Conservation (phyloP, 2,797 vertebrate species). For the Synaphobranchus kaupii region DNA sequence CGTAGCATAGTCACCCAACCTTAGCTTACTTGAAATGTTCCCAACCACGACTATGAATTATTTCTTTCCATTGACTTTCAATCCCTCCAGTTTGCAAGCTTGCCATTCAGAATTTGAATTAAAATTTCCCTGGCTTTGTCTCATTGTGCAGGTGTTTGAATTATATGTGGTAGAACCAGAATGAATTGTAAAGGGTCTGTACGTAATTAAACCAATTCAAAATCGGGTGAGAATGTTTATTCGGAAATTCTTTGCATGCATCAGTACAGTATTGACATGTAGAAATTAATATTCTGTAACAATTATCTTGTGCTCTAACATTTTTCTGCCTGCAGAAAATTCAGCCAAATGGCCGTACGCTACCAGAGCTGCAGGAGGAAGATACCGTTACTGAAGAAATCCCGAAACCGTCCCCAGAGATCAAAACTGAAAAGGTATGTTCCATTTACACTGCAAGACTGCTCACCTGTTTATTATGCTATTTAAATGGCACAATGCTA, state of each 20-base stretch:
- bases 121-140: neutral
- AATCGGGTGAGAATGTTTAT: neutral
- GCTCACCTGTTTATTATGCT: neutral
- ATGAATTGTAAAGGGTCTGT: neutral
- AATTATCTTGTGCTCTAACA: neutral
- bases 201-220: no score
- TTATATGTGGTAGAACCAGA: neutral
- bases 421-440: constrained; percentile 84
- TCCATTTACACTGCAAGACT: neutral
- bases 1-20: neutral
- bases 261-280: neutral
- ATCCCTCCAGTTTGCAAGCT: neutral
- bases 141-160: neutral
- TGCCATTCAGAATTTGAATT: neutral
- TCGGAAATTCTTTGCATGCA: neutral
- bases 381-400: constrained; percentile 62
- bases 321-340: constrained; percentile 55
- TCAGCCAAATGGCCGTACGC: constrained; percentile 86
- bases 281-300: neutral
- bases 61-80: neutral
- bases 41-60: neutral
- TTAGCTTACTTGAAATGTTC: neutral
- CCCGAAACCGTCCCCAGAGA: constrained; percentile 67
- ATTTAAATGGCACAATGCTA: neutral
- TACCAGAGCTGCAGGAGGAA: constrained; percentile 74